Base-by-base conservation (phyloP, 2,797 vertebrate species). In the Cottoperca gobio region DNA sequence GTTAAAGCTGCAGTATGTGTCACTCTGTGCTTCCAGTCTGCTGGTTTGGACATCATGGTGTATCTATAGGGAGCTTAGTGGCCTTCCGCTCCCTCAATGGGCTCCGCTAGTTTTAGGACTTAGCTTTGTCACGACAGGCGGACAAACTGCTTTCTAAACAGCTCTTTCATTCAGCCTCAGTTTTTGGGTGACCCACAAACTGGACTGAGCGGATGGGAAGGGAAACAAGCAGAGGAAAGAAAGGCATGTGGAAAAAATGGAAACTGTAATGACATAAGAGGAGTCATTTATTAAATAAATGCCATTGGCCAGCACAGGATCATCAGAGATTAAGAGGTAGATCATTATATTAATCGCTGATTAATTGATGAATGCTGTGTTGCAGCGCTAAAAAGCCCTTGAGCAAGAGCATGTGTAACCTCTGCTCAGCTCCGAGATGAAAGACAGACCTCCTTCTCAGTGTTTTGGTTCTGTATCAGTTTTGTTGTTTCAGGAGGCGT, bases 41-140 rank as follows among this genome's bases (percentile, higher is more conserved):
- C 77, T 73, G 78, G 31, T 75, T 65, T 49, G 79, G 61, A 52
- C 87, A 55, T 70, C 82, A 50, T 81, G 84, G 79, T 84, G 86
- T 83, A 81, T 84, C 88, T 89, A 86, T 73, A 83, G 81, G 79
- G 78, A 93, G 93, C 93, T 94, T 94, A 94, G 83, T 6, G 54
- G 65, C 76, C 87, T 93, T 93, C 93, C 91, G 90, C 87, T 90
- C 11, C 19, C 81, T 90, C 78, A 86, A 53, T 84, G 72, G 79
- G 58, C 78, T 78, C 37, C 54, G 86, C 91, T 89, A 85, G 90
- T 84, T 86, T 91, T 83, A 78, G 88, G 89, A 88, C 68, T 92
- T 86, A 88, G 57, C 69, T 73, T 84, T 93, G 90, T 92, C 90
- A 89, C 71, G 72, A 81, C 85, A 84, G 83, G 58, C 86, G 45